Conservation (phyloP, 1,140 invertebrate species). For the Zaprionus capensis region DNA sequence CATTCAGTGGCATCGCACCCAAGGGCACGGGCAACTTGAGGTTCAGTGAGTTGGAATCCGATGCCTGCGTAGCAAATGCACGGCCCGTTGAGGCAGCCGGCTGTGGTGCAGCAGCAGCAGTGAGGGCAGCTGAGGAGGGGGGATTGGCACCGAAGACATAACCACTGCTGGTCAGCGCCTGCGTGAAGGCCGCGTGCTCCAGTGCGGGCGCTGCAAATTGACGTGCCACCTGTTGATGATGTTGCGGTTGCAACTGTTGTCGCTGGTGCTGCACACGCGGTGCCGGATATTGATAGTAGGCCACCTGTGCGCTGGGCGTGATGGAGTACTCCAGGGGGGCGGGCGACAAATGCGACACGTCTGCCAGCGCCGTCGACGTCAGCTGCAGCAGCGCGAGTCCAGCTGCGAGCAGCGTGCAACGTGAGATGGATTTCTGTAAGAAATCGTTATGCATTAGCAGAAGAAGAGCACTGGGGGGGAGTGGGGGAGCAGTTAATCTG, state of each 20-base stretch:
- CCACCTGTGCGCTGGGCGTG: conserved; percentile 63
- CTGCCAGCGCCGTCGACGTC: conserved; percentile 24
- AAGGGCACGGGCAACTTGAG: conserved; percentile 76
- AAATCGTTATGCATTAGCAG: conserved; percentile 38
- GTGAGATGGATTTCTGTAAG: conserved; percentile 43
- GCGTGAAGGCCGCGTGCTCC: conserved; percentile 76
- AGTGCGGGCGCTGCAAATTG: conserved; percentile 64
- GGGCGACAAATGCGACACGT: conserved; percentile 56
- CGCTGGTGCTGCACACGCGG: conserved; percentile 32
- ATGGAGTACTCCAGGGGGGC: conserved; percentile 53
- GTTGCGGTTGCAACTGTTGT: conserved; percentile 12
- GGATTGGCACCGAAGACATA: conserved; percentile 59
- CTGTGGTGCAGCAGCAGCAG: conserved; percentile 7
- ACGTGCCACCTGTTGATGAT: conserved; percentile 51
- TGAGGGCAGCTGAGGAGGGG: conserved; percentile 16
- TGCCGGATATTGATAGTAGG: conserved; percentile 72
- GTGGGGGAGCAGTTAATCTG: too few species aligned
- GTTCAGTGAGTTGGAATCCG: conserved; percentile 67
- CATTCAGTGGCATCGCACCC: conserved; percentile 70
- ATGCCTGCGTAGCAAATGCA: conserved; percentile 20
- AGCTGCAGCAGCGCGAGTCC: conserved; percentile 10
- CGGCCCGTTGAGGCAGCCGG: conserved; percentile 29
- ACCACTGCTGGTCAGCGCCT: conserved; percentile 73
- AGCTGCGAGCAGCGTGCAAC: conserved; percentile 27
- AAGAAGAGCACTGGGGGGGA: background rate